Evolutionary conservation across 2,797 vertebrate species (phyloP).

Genomic region (Chelmon rostratus): DNA sequence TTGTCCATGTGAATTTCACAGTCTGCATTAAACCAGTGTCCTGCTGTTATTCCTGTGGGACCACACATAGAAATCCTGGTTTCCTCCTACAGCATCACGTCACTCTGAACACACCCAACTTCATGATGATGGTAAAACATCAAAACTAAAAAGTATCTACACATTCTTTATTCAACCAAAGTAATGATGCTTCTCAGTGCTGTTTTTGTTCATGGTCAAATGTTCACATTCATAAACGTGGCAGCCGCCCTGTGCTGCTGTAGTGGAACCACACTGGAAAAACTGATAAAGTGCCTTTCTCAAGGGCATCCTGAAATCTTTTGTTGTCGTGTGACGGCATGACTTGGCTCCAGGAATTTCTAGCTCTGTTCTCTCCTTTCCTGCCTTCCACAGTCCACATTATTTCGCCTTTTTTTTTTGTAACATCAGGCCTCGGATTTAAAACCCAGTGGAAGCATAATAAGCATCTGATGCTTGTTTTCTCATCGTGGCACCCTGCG

Average conservation of each 20-base stretch:
- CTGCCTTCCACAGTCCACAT: constrained; percentile 12
- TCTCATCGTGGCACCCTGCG: constrained; percentile 18
- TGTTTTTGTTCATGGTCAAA: neutral
- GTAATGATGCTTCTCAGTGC: neutral
- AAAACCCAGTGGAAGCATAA: constrained; percentile 18
- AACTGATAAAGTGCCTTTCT: constrained; percentile 3
- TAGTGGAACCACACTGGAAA: neutral
- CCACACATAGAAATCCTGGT: neutral
- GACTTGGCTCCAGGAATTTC: constrained; percentile 26
- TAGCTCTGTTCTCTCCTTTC: neutral
- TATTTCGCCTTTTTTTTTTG: constrained; percentile 9
- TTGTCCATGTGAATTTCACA: constrained; percentile 30
- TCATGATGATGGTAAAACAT: neutral
- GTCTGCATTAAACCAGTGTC: constrained; percentile 30
- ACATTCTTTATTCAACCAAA: neutral
- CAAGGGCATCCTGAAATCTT: constrained; percentile 34
- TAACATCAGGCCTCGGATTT: constrained; percentile 2
- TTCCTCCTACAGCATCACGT: neutral
- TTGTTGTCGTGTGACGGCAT: constrained; percentile 39
- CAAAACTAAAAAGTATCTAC: neutral
- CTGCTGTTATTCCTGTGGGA: neutral
- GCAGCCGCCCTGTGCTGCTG: neutral
- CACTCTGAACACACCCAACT: neutral
- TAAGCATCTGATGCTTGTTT: constrained; percentile 31
- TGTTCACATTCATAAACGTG: neutral